Evolutionary conservation across 1,140 invertebrate genomes (phyloP).

Genomic region (Drosophila baimaii): DNA sequence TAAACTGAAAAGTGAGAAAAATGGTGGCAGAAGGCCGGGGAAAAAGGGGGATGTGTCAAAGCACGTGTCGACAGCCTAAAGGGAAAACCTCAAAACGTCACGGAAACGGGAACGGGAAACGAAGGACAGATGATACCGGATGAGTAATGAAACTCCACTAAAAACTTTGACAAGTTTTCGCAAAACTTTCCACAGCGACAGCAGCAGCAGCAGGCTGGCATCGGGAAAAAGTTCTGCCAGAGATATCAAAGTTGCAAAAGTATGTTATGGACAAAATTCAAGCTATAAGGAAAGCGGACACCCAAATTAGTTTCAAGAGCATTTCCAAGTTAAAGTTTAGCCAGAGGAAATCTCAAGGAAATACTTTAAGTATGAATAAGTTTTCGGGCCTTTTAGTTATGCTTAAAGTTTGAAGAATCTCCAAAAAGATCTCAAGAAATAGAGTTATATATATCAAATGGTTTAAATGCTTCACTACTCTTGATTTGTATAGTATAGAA

Average conservation of each 20-base stretch:
- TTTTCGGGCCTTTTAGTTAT: not conserved
- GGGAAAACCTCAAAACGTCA: slow-evolving; percentile 37
- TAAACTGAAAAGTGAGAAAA: slow-evolving; percentile 8
- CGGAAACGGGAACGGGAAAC: slow-evolving; percentile 9
- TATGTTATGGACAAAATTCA: slow-evolving; percentile 43
- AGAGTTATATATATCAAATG: too few relatives aligned
- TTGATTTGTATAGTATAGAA: too few relatives aligned
- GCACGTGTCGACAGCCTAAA: slow-evolving; percentile 49
- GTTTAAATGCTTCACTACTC: too few relatives aligned
- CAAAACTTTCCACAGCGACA: slow-evolving; percentile 37
- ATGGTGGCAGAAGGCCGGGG: not conserved
- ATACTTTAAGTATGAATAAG: slow-evolving; percentile 11
- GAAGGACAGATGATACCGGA: slow-evolving; percentile 48
- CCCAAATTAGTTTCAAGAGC: slow-evolving; percentile 38
- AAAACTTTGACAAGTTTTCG: slow-evolving; percentile 58
- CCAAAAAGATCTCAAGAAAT: too few relatives aligned
- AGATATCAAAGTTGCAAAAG: slow-evolving; percentile 51
- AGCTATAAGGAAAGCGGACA: not conserved
- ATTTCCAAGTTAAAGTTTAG: slow-evolving; percentile 9
- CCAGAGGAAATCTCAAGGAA: not conserved
- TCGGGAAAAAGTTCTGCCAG: slow-evolving; percentile 24
- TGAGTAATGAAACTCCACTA: slow-evolving; percentile 64
- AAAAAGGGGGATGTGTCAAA: slow-evolving; percentile 31
- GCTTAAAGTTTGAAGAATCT: not conserved
- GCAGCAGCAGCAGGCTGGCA: slow-evolving; percentile 3